Conservation (phyloP, 2,113 vertebrate species). For the Lathamus discolor region DNA sequence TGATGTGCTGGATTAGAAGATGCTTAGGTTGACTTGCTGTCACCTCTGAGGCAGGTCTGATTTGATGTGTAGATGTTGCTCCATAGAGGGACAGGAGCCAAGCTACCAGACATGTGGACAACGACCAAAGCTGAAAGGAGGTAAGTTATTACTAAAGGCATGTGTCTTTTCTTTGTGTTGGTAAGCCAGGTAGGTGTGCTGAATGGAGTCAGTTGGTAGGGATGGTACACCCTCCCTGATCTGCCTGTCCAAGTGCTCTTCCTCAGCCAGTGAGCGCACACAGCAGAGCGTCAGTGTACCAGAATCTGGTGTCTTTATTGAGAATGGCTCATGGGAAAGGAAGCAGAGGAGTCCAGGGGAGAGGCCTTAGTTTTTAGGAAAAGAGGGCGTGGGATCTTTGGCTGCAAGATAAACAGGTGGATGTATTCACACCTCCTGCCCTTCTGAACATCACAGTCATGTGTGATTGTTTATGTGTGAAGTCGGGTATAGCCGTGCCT, state of each 20-base stretch:
- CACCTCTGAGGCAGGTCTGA: neutral
- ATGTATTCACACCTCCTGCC: neutral
- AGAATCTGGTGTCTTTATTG: neutral
- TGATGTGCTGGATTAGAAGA: neutral
- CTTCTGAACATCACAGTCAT: neutral
- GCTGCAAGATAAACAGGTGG: neutral
- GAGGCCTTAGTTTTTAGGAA: neutral
- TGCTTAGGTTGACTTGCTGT: neutral
- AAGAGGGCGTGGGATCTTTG: neutral
- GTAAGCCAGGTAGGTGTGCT: neutral
- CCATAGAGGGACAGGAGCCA: neutral
- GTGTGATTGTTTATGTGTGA: neutral
- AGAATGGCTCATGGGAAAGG: neutral
- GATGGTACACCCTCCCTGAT: neutral
- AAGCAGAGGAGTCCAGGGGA: neutral
- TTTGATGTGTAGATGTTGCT: neutral
- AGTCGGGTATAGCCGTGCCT: fast-evolving
- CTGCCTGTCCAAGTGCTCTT: neutral
- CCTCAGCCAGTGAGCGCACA: fast-evolving
- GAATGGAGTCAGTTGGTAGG: neutral
- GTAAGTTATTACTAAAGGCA: neutral
- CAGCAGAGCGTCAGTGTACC: neutral
- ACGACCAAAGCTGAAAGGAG: neutral
- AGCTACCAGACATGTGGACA: neutral
- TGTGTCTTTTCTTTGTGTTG: neutral